These are phyloP conservation scores for Andrena hattorfiana DNA, from an alignment of 2,888 invertebrate species.

Conservation along the genomic window DNA sequence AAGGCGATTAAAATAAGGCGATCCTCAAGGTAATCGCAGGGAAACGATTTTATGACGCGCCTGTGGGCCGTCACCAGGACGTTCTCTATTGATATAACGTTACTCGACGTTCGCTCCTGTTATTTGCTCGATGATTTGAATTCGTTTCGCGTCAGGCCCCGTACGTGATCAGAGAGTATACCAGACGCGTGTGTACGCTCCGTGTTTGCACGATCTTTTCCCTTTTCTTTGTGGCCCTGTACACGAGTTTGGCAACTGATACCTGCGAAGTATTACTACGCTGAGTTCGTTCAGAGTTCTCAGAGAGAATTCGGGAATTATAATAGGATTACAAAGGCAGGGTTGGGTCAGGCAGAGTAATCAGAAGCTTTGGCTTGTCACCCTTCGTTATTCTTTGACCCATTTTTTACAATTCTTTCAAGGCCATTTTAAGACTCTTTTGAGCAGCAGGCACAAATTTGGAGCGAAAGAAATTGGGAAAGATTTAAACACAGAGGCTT, in stretches of 20 bases:
- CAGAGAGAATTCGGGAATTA: not conserved
- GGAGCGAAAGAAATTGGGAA: too few species aligned
- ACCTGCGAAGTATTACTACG: not conserved
- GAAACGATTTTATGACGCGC: constrained; percentile 29
- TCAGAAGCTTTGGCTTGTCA: not conserved
- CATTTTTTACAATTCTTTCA: not conserved
- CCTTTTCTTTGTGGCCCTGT: not conserved
- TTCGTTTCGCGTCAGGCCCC: constrained; percentile 53
- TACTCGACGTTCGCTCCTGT: constrained; percentile 29
- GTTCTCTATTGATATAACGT: constrained; percentile 36
- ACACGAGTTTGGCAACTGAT: not conserved
- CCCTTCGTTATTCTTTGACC: too few species aligned
- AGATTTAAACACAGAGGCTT: too few species aligned
- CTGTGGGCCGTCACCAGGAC: not conserved
- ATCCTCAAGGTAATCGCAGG: constrained; percentile 10
- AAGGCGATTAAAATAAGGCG: constrained; percentile 15
- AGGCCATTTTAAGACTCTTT: not conserved
- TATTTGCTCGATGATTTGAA: constrained; percentile 56
- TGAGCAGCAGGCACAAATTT: not conserved
- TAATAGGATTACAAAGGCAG: not conserved
- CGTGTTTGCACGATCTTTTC: constrained; percentile 18
- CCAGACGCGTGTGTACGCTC: constrained; percentile 2
- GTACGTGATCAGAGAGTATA: constrained; percentile 46
- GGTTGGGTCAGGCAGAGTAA: not conserved
- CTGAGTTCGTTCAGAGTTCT: not conserved